Conservation (phyloP, 2,888 invertebrate species). For the Ormia ochracea region DNA sequence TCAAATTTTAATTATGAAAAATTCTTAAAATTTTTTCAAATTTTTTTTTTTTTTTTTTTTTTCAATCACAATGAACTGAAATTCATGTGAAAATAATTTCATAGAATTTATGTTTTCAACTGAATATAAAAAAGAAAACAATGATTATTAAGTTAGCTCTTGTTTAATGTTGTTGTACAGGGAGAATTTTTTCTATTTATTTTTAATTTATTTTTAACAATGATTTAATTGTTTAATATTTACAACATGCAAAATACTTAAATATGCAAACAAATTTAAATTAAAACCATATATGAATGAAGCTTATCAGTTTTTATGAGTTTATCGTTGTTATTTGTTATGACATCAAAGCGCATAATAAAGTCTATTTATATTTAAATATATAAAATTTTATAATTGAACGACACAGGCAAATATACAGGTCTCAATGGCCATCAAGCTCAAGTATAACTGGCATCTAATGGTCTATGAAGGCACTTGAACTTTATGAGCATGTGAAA, state of each 20-base stretch:
- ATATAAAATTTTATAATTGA: too few species aligned
- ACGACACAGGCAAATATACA: too few species aligned
- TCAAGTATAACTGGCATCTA: too few species aligned
- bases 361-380: too few species aligned
- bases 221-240: constrained; percentile 21
- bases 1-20: background rate
- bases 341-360: too few species aligned
- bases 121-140: background rate
- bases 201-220: constrained; percentile 22
- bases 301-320: background rate
- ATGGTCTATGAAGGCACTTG: too few species aligned
- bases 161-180: constrained; percentile 68
- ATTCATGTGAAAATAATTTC: background rate
- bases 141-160: constrained; percentile 68
- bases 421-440: too few species aligned
- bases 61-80: background rate
- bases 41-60: background rate
- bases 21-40: background rate
- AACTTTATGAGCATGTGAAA: too few species aligned
- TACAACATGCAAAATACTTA: constrained; percentile 58
- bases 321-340: too few species aligned
- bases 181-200: constrained; percentile 35
- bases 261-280: constrained; percentile 13
- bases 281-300: background rate
- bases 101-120: background rate